Evolutionary conservation across 2,888 invertebrate species (phyloP).

Genomic region (Drosophila demipolita): DNA sequence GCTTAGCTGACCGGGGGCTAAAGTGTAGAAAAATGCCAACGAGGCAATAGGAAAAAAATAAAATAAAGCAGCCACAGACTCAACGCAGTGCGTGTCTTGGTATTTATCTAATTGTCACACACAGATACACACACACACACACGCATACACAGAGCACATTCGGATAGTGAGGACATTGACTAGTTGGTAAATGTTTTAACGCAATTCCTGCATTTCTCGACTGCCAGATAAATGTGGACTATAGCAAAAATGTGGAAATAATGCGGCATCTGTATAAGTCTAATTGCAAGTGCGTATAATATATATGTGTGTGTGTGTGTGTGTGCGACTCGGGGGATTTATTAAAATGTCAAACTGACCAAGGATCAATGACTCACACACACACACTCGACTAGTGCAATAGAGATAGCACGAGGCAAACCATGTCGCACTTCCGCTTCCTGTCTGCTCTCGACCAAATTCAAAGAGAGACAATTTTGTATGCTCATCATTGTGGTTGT

Average conservation of each 20-base stretch:
- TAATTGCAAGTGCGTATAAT: slow-evolving; percentile 57
- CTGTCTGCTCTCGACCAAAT: slow-evolving; percentile 51
- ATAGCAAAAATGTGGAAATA: slow-evolving; percentile 66
- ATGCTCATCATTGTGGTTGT: slow-evolving; percentile 31
- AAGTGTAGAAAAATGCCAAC: slow-evolving; percentile 77
- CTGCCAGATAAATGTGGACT: slow-evolving; percentile 63
- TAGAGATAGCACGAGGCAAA: slow-evolving; percentile 38
- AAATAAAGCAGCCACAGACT: slow-evolving; percentile 43
- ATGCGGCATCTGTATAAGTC: slow-evolving; percentile 68
- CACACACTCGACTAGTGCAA: slow-evolving; percentile 14
- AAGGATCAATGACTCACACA: slow-evolving; percentile 66
- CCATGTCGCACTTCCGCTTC: slow-evolving; percentile 70
- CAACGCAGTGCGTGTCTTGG: slow-evolving; percentile 56
- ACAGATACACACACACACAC: slow-evolving; percentile 40
- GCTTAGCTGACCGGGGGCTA: slow-evolving; percentile 57
- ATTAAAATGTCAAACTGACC: slow-evolving; percentile 67
- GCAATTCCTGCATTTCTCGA: slow-evolving; percentile 63
- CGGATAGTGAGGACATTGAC: slow-evolving; percentile 7
- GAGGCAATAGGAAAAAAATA: slow-evolving; percentile 59
- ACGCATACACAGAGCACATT: not conserved
- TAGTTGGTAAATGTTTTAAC: slow-evolving; percentile 57
- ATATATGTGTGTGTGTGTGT: slow-evolving; percentile 17
- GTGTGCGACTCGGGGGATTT: slow-evolving; percentile 58
- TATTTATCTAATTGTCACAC: slow-evolving; percentile 77
- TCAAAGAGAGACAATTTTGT: slow-evolving; percentile 34